phyloP scores from a whole-genome alignment of 2,797 vertebrate species.

The Scyliorhinus canicula region DNA sequence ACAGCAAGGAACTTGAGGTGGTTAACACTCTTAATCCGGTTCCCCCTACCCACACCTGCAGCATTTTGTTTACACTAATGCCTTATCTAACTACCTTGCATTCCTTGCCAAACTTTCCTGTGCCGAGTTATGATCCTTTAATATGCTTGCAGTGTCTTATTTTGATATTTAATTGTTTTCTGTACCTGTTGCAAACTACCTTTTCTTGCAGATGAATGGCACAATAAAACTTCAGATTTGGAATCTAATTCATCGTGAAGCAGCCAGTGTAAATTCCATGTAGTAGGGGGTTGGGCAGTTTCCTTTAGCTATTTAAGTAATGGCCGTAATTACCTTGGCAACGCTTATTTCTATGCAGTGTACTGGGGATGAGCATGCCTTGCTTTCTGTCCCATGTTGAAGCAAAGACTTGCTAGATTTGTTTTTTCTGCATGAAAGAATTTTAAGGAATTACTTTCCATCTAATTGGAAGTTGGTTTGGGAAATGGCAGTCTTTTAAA shows the following conservation, averaged over 20 bases:
- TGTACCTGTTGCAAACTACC: slow-evolving; percentile 9
- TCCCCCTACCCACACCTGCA: background rate
- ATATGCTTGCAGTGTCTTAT: slow-evolving; percentile 5
- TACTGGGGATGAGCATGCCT: background rate
- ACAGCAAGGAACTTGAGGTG: background rate
- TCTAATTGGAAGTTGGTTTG: too few species aligned
- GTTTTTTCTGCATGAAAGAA: too few species aligned
- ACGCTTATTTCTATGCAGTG: background rate
- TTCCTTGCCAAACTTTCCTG: background rate
- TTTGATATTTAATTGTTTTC: background rate
- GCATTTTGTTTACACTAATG: background rate
- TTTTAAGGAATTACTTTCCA: too few species aligned
- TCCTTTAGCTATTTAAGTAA: background rate
- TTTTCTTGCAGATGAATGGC: slow-evolving; percentile 33
- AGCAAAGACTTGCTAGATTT: background rate
- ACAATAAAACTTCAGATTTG: slow-evolving; percentile 20
- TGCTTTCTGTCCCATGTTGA: background rate
- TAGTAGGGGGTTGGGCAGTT: background rate
- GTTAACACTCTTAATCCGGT: background rate
- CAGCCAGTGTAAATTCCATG: background rate
- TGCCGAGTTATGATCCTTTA: background rate
- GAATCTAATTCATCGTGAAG: background rate
- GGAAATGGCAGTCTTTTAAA: background rate
- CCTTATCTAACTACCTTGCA: background rate
- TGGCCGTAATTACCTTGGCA: background rate